phyloP scores from a whole-genome alignment of 1,140 invertebrate species.

The Papilio glaucus region DNA sequence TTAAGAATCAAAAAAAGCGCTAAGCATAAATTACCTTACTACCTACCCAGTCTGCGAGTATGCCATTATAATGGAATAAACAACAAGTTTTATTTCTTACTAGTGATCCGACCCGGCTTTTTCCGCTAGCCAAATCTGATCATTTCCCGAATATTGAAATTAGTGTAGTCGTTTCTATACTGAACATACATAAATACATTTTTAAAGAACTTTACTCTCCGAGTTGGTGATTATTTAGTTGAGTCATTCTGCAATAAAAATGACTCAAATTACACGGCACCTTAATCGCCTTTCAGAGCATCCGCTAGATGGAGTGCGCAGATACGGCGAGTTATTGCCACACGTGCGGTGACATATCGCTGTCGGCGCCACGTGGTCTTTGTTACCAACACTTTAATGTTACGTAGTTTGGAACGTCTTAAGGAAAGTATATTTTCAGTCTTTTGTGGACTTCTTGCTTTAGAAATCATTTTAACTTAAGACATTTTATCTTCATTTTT shows the following conservation, averaged over 20 bases:
- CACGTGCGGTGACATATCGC: background rate
- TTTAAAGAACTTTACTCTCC: background rate
- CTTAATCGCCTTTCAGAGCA: background rate
- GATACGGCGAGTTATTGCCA: slow-evolving; percentile 9
- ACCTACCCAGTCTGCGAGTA: too few species aligned
- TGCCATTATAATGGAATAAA: too few species aligned
- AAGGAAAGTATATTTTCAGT: background rate
- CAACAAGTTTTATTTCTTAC: too few species aligned
- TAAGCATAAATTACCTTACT: too few species aligned
- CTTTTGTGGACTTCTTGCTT: background rate
- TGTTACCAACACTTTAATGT: slow-evolving; percentile 10
- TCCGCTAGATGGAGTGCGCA: slow-evolving; percentile 9
- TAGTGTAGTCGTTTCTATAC: background rate
- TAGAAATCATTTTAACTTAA: background rate
- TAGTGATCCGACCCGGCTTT: too few species aligned
- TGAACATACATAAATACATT: background rate
- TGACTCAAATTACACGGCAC: slow-evolving; percentile 1
- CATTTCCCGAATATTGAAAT: too few species aligned
- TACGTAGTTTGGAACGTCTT: background rate
- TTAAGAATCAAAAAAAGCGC: too few species aligned
- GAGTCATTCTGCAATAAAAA: slow-evolving; percentile 4
- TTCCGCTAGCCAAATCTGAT: too few species aligned
- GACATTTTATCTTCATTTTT: background rate
- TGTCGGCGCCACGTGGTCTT: slow-evolving; percentile 6
- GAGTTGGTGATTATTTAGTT: background rate